Percentiles rank a stretch among this genome's conserved stretches.
Conservation (phyloP, 2,113 vertebrate species). For the Colistium nudipinnis region DNA sequence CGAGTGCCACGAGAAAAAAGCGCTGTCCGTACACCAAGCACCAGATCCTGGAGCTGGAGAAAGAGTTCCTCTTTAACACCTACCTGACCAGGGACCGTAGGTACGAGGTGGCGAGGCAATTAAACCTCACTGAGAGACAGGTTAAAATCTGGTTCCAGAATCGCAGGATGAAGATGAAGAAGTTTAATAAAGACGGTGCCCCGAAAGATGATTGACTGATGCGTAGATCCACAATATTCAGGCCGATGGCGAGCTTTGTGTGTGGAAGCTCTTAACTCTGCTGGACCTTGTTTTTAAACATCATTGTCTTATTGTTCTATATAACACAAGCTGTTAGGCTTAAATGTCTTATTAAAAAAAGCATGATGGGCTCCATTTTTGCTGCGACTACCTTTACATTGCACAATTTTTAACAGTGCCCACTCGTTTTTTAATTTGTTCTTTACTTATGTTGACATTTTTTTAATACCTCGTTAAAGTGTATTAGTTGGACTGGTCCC, state of each 20-base stretch:
- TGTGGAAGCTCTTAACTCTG: conserved; percentile 51
- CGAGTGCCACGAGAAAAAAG: conserved; percentile 95
- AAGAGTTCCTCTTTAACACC: conserved; percentile 97
- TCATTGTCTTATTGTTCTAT: conserved; percentile 70
- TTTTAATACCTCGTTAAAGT: conserved; percentile 78
- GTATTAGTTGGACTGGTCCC: conserved; percentile 86
- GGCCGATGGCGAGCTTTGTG: conserved; percentile 55
- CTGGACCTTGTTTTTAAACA: conserved; percentile 71
- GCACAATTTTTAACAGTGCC: conserved; percentile 89
- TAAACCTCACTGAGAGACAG: conserved; percentile 97
- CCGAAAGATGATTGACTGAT: conserved; percentile 89
- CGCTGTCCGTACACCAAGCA: conserved; percentile 97
- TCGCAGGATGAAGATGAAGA: conserved; percentile 99
- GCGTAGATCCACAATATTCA: conserved; percentile 28
- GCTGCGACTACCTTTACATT: conserved; percentile 92
- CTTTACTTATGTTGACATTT: conserved; percentile 77
- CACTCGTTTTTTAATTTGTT: conserved; percentile 74
- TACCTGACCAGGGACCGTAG: conserved; percentile 98
- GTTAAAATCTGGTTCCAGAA: conserved; percentile 99
- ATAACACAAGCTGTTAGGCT: conserved; percentile 66
- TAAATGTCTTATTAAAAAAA: conserved; percentile 72
- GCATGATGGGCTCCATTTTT: conserved; percentile 77
- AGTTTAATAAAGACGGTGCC: conserved; percentile 93
- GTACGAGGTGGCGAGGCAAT: conserved; percentile 93
- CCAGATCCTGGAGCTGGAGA: conserved; percentile 96